Evolutionary conservation across 64 coral and sea anemone species (phyloP).

Genomic region (Anthopleura sola): DNA sequence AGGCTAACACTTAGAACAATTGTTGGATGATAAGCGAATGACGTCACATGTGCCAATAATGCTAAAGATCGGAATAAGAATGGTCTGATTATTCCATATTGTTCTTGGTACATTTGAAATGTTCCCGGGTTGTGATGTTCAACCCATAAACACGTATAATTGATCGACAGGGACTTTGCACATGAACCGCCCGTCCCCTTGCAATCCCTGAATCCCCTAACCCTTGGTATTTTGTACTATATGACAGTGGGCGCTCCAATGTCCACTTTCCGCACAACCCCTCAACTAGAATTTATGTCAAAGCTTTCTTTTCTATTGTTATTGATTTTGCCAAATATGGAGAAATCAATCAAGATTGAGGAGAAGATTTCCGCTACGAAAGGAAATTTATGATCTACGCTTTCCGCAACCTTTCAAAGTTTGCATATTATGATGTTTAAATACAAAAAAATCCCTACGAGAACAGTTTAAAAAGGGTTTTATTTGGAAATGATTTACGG

Average conservation of each 20-base stretch:
- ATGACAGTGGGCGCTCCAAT: neutral
- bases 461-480: neutral
- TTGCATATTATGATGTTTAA: conserved; percentile 31
- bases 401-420: conserved; percentile 27
- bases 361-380: conserved; percentile 77
- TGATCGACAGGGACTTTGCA: neutral
- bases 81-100: conserved; percentile 75
- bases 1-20: conserved; percentile 78
- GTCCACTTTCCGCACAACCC: neutral
- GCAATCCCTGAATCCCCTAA: neutral
- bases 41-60: conserved; percentile 82
- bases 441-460: neutral
- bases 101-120: conserved; percentile 45
- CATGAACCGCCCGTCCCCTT: neutral
- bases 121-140: conserved; percentile 5
- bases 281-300: neutral
- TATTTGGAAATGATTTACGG: neutral
- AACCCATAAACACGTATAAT: conserved; percentile 42
- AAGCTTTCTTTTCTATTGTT: conserved; percentile 53
- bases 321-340: conserved; percentile 92
- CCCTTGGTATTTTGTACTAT: neutral
- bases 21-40: conserved; percentile 73
- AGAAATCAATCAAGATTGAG: conserved; percentile 76
- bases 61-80: conserved; percentile 56
- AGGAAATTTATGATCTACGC: conserved; percentile 91